These are phyloP conservation scores for Drosophila infuscata DNA, from an alignment of 2,888 invertebrate species.

Conservation along the genomic window DNA sequence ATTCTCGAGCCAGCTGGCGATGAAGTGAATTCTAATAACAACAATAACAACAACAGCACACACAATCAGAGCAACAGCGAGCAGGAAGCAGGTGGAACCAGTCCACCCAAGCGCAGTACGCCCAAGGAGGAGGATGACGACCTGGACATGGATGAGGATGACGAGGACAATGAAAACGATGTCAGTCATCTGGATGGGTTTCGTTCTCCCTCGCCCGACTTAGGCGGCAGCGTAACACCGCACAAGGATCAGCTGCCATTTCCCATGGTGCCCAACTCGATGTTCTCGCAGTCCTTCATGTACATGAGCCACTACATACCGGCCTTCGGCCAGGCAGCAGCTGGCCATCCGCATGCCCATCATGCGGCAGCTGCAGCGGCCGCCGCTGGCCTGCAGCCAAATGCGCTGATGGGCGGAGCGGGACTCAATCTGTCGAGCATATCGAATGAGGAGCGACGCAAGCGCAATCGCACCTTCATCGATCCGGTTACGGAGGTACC, in stretches of 20 bases:
- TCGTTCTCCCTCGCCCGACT: slow-evolving; percentile 83
- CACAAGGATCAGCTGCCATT: slow-evolving; percentile 89
- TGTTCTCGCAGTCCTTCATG: slow-evolving; percentile 96
- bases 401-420: slow-evolving; percentile 84
- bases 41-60: slow-evolving; percentile 47
- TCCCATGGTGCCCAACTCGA: slow-evolving; percentile 93
- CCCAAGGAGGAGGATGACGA: slow-evolving; percentile 84
- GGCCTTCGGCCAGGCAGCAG: slow-evolving; percentile 86
- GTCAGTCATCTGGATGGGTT: slow-evolving; percentile 84
- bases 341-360: slow-evolving; percentile 82
- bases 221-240: slow-evolving; percentile 74
- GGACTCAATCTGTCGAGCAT: slow-evolving; percentile 88
- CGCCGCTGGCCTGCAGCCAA: slow-evolving; percentile 82
- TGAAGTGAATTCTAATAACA: slow-evolving; percentile 47
- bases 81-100: slow-evolving; percentile 42
- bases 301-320: slow-evolving; percentile 96
- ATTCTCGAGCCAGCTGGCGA: slow-evolving; percentile 30
- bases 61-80: slow-evolving; percentile 56
- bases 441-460: slow-evolving; percentile 94
- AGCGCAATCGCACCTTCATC: slow-evolving; percentile 99
- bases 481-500: slow-evolving; percentile 99
- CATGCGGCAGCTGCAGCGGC: slow-evolving; percentile 85
- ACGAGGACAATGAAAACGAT: slow-evolving; percentile 84
- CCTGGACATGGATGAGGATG: slow-evolving; percentile 84
- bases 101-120: slow-evolving; percentile 71